phyloP scores from a whole-genome alignment of 2,888 invertebrate genomes.

The Ophion slaviceki region DNA sequence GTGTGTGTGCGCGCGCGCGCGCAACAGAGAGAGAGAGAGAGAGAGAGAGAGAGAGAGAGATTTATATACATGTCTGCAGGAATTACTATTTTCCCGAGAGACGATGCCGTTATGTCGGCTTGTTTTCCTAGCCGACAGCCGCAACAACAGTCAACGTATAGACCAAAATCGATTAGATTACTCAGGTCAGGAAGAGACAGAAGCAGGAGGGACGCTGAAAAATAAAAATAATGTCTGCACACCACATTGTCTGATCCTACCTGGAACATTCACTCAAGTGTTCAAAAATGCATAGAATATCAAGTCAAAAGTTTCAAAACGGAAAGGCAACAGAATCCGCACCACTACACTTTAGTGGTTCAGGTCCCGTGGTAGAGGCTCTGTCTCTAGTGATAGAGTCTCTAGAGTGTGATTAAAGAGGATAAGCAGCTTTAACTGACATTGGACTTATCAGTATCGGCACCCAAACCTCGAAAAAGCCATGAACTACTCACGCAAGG shows the following conservation, averaged over 20 bases:
- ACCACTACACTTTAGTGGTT: too few relatives aligned
- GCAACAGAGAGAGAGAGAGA: too few relatives aligned
- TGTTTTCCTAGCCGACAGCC: conserved; percentile 17
- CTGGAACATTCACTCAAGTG: too few relatives aligned
- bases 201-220: neutral
- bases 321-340: neutral
- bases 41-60: neutral
- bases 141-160: conserved; percentile 8
- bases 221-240: neutral
- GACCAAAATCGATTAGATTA: conserved; percentile 21
- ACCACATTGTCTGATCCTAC: neutral
- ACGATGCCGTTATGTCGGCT: neutral
- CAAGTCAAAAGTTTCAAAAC: too few relatives aligned
- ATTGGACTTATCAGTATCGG: too few relatives aligned
- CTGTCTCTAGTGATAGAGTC: too few relatives aligned
- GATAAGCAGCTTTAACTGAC: too few relatives aligned
- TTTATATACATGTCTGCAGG: conserved; percentile 3
- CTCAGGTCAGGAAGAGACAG: neutral
- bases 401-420: too few relatives aligned
- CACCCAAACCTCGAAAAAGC: too few relatives aligned
- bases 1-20: too few relatives aligned
- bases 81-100: conserved; percentile 23
- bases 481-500: neutral
- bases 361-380: too few relatives aligned
- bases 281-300: too few relatives aligned